phyloP scores from a whole-genome alignment of 2,113 vertebrate genomes.

The Dascyllus trimaculatus region DNA sequence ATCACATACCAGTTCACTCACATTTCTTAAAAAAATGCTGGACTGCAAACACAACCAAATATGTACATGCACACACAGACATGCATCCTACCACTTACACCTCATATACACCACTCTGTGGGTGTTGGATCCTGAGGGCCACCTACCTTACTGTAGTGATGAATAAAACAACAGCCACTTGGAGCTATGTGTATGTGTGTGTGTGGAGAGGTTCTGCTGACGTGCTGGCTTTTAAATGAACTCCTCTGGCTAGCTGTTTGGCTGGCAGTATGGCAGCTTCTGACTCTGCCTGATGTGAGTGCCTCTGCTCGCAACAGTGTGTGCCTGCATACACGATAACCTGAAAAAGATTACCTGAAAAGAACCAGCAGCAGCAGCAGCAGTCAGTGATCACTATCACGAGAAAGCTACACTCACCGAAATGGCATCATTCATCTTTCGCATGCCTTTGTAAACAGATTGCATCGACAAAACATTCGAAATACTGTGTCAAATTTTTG shows the following conservation, averaged over 20 bases:
- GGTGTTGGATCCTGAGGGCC: constrained; percentile 71
- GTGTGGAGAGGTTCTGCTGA: constrained; percentile 76
- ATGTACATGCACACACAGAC: constrained; percentile 22
- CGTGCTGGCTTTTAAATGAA: constrained; percentile 79
- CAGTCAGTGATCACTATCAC: constrained; percentile 26
- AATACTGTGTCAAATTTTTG: background rate
- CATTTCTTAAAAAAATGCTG: background rate
- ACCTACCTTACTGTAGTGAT: constrained; percentile 81
- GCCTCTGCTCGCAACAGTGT: constrained; percentile 37
- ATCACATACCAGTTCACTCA: background rate
- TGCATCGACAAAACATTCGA: background rate
- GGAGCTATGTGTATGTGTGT: constrained; percentile 30
- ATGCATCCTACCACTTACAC: constrained; percentile 39
- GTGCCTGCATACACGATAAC: constrained; percentile 55
- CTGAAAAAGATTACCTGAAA: constrained; percentile 24
- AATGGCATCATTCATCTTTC: constrained; percentile 6
- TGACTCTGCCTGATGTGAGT: constrained; percentile 45
- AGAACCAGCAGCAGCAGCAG: constrained; percentile 8
- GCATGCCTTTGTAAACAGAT: constrained; percentile 8
- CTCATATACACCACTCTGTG: constrained; percentile 36
- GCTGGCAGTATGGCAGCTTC: constrained; percentile 56
- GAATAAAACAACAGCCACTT: constrained; percentile 86
- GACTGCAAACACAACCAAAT: background rate
- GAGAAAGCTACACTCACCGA: constrained; percentile 1
- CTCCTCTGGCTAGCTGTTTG: constrained; percentile 59